Base-by-base conservation (phyloP, 2,113 vertebrate genomes). In the Ammospiza caudacuta region DNA sequence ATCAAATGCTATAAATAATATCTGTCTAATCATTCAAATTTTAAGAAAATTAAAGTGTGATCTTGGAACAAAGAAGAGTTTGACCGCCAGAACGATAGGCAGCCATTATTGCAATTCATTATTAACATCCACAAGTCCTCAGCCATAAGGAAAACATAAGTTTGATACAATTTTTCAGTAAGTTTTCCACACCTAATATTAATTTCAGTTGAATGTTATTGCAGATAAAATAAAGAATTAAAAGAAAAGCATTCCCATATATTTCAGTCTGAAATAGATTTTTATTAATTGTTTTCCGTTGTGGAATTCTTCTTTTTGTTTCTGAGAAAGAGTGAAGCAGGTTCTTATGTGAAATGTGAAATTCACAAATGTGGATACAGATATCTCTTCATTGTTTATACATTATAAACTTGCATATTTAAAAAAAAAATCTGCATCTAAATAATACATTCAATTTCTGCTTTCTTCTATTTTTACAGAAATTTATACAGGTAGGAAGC, bases 401-500 rank as follows among this genome's bases (percentile, higher is more conserved):
- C 21, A 15, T 39, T 67, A 49, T 17, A 41, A 75, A 55, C 7
- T 29, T 69, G 5, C 16, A 7, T 62, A 43, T 73, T 64, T 37
- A 27, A 74, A 78, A 76, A 78, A 76, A 92, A 70, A 63, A 35
- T 27, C 3, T 2, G 58, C 39, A 39, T 8, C 8, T 62, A 72
- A 76, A 44, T 84, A 92, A 79, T 51, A 16, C 52, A 25, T 46
- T 59, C 3, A 61, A 74, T 8, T 64, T 73, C 7, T 89, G 7
- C 0, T 94, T 91, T 89, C 92, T 25, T 87, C 31, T 92, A 0
- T 63, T 75, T 89, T 94, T 89, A 41, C 89, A 95, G 95, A 96
- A 96, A 94, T 95, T 75, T 97, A 89, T 51, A 17, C 89, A 96
- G 47, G 62, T 85, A 92, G 78, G 83, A 57, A 68, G 6, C 41